phyloP scores from a whole-genome alignment of 92 coral and sea anemone genomes.

The Nematostella vectensis region DNA sequence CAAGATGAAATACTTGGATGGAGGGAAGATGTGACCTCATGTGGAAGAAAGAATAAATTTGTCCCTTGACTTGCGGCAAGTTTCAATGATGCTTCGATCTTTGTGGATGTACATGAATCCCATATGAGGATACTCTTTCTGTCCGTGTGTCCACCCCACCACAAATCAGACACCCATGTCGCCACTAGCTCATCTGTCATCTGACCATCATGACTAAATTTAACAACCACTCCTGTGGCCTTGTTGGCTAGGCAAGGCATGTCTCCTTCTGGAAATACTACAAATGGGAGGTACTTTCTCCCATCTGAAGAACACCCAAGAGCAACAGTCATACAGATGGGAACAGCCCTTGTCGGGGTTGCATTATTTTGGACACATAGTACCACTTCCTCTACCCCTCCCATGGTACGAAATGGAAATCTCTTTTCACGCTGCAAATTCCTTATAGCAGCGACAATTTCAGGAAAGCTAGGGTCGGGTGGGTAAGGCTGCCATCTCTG shows the following conservation, averaged over 20 bases:
- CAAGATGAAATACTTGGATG: background rate
- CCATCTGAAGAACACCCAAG: background rate
- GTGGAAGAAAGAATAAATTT: background rate
- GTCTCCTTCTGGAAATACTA: background rate
- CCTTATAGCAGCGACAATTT: background rate
- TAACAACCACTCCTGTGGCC: background rate
- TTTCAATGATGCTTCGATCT: background rate
- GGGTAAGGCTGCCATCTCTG: background rate
- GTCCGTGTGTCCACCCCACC: background rate
- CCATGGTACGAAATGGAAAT: background rate
- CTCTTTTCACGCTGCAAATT: background rate
- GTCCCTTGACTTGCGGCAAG: background rate
- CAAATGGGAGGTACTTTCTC: background rate
- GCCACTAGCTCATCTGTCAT: background rate
- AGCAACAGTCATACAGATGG: background rate
- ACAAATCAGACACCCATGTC: background rate
- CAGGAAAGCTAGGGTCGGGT: background rate
- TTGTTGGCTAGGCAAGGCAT: background rate
- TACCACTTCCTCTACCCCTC: constrained; percentile 3
- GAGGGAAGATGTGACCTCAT: background rate
- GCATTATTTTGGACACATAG: background rate
- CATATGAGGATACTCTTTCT: background rate
- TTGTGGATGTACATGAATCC: background rate
- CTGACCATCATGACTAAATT: background rate
- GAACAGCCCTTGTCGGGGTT: background rate